Percentiles rank a stretch among this genome's conserved stretches.
phyloP scores from a whole-genome alignment of 1,140 invertebrate genomes.

The Probaryconus sp. region DNA sequence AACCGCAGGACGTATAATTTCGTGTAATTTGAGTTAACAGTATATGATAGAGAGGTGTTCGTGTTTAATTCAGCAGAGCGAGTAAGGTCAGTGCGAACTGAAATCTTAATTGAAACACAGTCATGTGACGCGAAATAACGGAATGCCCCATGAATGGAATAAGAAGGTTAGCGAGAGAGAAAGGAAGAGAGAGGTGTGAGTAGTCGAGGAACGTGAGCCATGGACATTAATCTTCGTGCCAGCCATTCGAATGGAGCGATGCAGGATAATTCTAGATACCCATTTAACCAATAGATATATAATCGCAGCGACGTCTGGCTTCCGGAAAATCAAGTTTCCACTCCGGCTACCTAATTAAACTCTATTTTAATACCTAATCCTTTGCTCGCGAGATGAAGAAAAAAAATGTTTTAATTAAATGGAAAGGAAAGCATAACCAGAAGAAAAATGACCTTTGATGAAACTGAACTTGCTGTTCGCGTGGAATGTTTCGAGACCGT shows the following conservation, averaged over 20 bases:
- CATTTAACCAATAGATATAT: slow-evolving; percentile 1
- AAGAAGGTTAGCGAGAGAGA: slow-evolving; percentile 54
- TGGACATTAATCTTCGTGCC: slow-evolving; percentile 52
- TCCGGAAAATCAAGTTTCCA: slow-evolving; percentile 13
- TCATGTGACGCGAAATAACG: slow-evolving; percentile 53
- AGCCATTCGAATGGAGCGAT: slow-evolving; percentile 29
- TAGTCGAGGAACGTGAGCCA: slow-evolving; percentile 43
- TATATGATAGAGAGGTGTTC: slow-evolving; percentile 26
- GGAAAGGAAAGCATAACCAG: no score
- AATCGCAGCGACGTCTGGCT: neutral
- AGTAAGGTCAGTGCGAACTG: slow-evolving; percentile 54
- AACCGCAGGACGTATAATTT: slow-evolving; percentile 21
- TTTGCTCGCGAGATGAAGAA: no score
- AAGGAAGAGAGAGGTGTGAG: slow-evolving; percentile 48
- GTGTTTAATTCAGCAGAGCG: slow-evolving; percentile 45
- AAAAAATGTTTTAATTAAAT: no score
- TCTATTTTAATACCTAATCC: slow-evolving; percentile 14
- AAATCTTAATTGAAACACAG: slow-evolving; percentile 57
- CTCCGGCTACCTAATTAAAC: neutral
- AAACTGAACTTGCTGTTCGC: neutral
- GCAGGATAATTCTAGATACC: slow-evolving; percentile 42
- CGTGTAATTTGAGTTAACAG: slow-evolving; percentile 25
- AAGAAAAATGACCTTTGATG: no score
- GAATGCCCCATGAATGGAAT: slow-evolving; percentile 56
- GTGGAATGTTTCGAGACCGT: neutral